Percentiles rank a stretch among this genome's conserved stretches.
These are phyloP conservation scores for Megaleporinus macrocephalus DNA, from an alignment of 2,113 vertebrate genomes.

Conservation along the genomic window DNA sequence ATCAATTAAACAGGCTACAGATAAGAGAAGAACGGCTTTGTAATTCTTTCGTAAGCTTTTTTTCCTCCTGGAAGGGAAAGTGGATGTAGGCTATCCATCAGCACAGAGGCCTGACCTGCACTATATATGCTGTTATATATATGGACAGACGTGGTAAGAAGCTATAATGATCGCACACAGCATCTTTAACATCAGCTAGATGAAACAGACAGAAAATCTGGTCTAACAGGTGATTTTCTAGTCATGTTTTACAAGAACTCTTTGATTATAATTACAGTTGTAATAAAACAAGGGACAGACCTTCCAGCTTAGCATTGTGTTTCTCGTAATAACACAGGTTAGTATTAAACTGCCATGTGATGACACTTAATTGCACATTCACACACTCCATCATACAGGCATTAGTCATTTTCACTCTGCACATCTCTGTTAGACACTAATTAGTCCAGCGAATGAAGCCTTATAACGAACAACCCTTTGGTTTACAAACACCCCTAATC, in stretches of 20 bases:
- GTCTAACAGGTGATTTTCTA: conserved; percentile 39
- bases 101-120: not conserved
- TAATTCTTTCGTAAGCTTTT: not conserved
- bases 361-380: conserved; percentile 1
- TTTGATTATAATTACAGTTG: conserved; percentile 23
- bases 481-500: conserved; percentile 27
- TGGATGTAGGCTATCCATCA: not conserved
- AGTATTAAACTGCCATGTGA: not conserved
- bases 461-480: conserved; percentile 2
- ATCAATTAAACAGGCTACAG: not conserved
- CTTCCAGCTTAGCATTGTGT: conserved; percentile 15
- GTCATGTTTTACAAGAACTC: not conserved
- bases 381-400: not conserved
- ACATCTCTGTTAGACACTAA: not conserved
- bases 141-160: not conserved
- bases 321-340: conserved; percentile 9
- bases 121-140: too few species aligned
- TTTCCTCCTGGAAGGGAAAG: not conserved
- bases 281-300: not conserved
- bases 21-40: not conserved
- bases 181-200: not conserved
- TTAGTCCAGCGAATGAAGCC: not conserved
- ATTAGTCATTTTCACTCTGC: not conserved
- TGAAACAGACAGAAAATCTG: not conserved
- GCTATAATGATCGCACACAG: not conserved